Base-by-base conservation (phyloP, 2,113 vertebrate genomes). In the Pterocles burchelli region DNA sequence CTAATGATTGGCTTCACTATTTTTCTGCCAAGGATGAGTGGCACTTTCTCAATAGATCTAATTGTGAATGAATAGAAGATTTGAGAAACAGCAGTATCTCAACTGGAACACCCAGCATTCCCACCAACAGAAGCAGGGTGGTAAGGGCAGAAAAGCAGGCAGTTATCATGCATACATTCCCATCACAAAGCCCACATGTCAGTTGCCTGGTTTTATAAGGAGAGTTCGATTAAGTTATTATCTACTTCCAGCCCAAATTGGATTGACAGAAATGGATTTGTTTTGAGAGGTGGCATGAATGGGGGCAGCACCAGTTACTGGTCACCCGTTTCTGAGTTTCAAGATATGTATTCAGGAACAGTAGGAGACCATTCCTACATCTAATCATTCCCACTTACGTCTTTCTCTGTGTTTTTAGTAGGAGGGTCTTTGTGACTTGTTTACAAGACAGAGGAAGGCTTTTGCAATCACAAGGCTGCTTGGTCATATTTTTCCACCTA, bases 1-100 rank as follows among this genome's bases (percentile, higher is more conserved):
- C 10, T 92, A 80, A 83, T 88, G 86, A 95, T 72, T 82, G 72
- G 38, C 54, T 85, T 93, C 13, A 61, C 93, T 95, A 88, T 92
- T 92, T 36, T 94, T 85, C 66, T 95, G 66, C 62, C 80, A 74
- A 43, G 46, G 31, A 36, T 49, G 24, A 59, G 43, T 77, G 49
- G 43, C 43, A 76, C 24, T 75, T 94, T 81, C 66, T 95, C 88
- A 92, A 58, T 55, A 82, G 49, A 55, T 59, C 51, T 77, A 49
- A 95, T 46, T 94, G 49, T 93, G 89, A 85, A 66, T 45, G 43
- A 90, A 89, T 38, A 18, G 62, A 51, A 82, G 33, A 24, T 76
- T 67, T 76, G 61, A 73, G 74, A 73, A 92, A 54, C 43, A 75
- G 71, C 14, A 1, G 36, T 58, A 10, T 45, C 68, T 72, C 11